phyloP scores from a whole-genome alignment of 2,797 vertebrate genomes.

The Artibeus lituratus region DNA sequence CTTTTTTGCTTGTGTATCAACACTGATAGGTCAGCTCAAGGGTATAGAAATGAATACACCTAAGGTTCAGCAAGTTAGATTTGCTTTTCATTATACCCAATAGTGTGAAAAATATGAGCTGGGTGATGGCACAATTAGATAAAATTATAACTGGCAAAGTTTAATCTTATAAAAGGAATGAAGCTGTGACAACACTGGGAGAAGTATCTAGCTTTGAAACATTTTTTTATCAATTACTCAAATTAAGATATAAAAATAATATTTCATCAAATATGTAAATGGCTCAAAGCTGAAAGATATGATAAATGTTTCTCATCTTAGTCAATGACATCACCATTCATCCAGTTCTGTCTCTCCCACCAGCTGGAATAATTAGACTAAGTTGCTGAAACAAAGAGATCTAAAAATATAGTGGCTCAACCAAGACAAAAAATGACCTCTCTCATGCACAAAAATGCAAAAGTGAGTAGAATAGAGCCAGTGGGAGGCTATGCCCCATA shows the following conservation, averaged over 20 bases:
- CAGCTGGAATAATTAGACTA: neutral
- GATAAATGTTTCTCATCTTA: neutral
- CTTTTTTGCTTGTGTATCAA: neutral
- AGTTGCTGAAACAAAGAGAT: constrained; percentile 10
- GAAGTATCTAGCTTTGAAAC: neutral
- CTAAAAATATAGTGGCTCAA: neutral
- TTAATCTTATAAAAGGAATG: constrained; percentile 26
- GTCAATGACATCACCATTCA: neutral
- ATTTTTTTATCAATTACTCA: constrained; percentile 33
- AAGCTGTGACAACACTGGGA: neutral
- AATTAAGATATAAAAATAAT: constrained; percentile 7
- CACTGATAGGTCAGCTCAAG: neutral
- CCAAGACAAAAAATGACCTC: neutral
- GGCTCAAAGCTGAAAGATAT: constrained; percentile 14
- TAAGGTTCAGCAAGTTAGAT: neutral
- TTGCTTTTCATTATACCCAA: constrained; percentile 2
- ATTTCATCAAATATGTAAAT: constrained; percentile 16
- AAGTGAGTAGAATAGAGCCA: neutral
- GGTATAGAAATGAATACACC: neutral
- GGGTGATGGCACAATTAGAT: neutral
- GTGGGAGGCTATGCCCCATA: neutral
- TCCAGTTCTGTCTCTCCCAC: neutral
- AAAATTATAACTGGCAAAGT: constrained; percentile 29
- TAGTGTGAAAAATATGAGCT: neutral
- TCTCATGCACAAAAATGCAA: neutral